Base-by-base conservation (phyloP, 2,888 invertebrate genomes). In the Dorcus parallelipipedus region DNA sequence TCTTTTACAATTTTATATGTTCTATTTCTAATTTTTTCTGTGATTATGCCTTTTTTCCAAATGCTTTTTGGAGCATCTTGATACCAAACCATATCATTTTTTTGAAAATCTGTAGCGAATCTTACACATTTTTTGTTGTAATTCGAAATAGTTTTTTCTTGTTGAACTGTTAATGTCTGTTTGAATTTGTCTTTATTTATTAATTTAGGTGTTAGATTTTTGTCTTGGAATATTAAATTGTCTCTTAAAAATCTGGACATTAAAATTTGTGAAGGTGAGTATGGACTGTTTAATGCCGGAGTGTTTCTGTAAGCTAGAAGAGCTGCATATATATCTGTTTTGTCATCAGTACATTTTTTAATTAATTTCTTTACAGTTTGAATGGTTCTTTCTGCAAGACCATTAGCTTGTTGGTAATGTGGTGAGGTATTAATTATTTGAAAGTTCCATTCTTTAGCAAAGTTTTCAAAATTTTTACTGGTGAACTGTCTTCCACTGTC, bases 401-500 rank as follows among this genome's bases (percentile, higher is more conserved):
- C 60, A 17, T 65, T 63, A 2, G 59, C 56, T 47, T 64, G 56
- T 10, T 57, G 41, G 51, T 56, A 59, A 17, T n/a, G 58, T 38
- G 62, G 62, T 10, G 58, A 59, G 17, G 61, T 52, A 8, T 54
- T 56, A 14, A 53, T 54, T 53, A 64, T 63, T 10, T 58, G 9
- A 56, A 67, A 63, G 10, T 61, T 49, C 67, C 67, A 67, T 17
- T 59, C 52, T 23, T 49, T 57, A n/a, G 54, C 38, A 58, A 68
- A 66, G 17, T 54, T n/a, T 38, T 56, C 23, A 54, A 65, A 62
- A 43, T 56, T 38, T 10, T 43, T 23, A 9, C 58, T 54, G 10
- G 59, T 49, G 43, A 62, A 68, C 55, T 69, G 62, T 53, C 64
- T 53, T n/a, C 64, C 64, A n/a, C 61, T 60, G 43, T 69, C 68